Base-by-base conservation (phyloP, 2,113 vertebrate species). In the Cacatua alba region DNA sequence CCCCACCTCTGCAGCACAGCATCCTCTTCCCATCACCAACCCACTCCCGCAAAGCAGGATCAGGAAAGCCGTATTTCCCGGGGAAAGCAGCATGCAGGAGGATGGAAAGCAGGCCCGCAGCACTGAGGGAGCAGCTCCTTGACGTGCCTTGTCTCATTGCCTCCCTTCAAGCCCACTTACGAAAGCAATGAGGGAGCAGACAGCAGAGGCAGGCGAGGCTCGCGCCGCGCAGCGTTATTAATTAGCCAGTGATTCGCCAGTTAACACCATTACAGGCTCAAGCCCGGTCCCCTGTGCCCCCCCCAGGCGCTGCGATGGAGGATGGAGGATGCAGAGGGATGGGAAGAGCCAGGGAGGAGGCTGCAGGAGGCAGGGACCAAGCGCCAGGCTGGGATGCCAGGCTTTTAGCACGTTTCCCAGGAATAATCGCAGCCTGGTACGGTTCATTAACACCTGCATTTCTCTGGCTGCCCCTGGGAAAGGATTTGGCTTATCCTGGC, bases 151-250 rank as follows among this genome's bases (percentile, higher is more conserved):
- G 94, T 97, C 93, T 97, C 95, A 95, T 91, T 96, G 91, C 92
- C 55, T 96, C 67, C 74, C 94, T 95, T 97, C 89, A 97, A 96
- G 97, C 91, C 97, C 92, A 97, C 97, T 97, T 97, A 94, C 69
- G 28, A 87, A 88, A 90, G 94, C 95, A 97, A 97, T 95, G 94
- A 98, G 94, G 95, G 95, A 97, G 88, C 83, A 95, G 87, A 96
- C 90, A 97, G 96, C 77, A 93, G 81, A 95, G 74, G 86, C 68
- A 41, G 78, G 91, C 77, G 52, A 98, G 94, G 95, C 96, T 96
- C 63, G 3, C 37, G 8, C 89, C 11, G 6, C 89, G 84, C 91
- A 91, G 75, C 17, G 6, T 95, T 96, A 97, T 96, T 96, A 97
- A 97, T 94, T 93, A 95, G 83, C 68, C 82, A 79, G 91, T 88